Conservation (phyloP, 2,888 invertebrate genomes). For the Sesia bembeciformis region DNA sequence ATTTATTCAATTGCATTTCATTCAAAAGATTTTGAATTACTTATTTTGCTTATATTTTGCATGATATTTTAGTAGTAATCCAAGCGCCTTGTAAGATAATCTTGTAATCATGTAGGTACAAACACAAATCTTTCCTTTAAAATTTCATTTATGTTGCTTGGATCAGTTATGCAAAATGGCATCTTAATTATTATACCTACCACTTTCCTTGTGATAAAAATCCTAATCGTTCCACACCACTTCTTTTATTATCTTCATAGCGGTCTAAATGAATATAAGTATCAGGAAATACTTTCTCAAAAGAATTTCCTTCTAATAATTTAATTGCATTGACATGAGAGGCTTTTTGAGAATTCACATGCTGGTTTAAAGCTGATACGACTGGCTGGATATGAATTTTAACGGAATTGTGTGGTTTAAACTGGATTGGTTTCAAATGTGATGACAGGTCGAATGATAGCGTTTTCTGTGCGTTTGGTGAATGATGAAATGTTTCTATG, state of each 20-base stretch:
- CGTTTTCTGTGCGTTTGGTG: constrained; percentile 12
- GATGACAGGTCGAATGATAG: constrained; percentile 16
- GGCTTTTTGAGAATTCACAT: constrained; percentile 5
- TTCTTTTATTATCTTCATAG: constrained; percentile 11
- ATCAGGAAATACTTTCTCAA: constrained; percentile 21
- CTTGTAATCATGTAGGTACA: no score
- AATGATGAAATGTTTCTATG: constrained; percentile 13
- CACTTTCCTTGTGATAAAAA: background rate
- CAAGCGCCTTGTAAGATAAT: no score
- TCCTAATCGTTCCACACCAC: background rate
- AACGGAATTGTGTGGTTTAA: constrained; percentile 12
- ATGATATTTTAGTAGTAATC: no score
- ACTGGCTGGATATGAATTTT: constrained; percentile 14
- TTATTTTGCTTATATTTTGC: no score
- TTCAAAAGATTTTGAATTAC: no score
- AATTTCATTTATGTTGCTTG: background rate
- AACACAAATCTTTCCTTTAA: no score
- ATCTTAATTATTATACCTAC: no score
- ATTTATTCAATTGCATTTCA: no score
- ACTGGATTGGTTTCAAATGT: constrained; percentile 16
- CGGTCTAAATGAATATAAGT: constrained; percentile 26
- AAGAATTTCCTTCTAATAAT: constrained; percentile 12
- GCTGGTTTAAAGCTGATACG: constrained; percentile 12
- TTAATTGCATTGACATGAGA: constrained; percentile 6
- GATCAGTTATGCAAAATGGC: background rate